Percentiles rank a stretch among this genome's conserved stretches.
phyloP scores from a whole-genome alignment of 92 coral and sea anemone genomes.

The Parazoanthus darwini region DNA sequence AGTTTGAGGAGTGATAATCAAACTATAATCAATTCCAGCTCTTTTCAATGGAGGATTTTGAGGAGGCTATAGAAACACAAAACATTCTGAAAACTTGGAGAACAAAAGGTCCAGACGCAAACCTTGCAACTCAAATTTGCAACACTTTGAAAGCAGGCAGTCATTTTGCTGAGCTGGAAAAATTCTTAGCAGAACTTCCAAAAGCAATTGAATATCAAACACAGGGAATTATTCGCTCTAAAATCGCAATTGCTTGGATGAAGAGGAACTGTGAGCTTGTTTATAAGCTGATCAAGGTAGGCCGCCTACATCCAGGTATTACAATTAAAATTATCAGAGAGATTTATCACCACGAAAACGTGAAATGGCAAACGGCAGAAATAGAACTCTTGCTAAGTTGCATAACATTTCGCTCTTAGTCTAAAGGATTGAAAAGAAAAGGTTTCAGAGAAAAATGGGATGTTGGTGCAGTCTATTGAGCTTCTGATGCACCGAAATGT shows the following conservation, averaged over 20 bases:
- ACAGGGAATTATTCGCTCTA: slow-evolving; percentile 45
- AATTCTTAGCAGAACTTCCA: slow-evolving; percentile 49
- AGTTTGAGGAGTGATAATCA: background rate
- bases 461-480: too few relatives aligned
- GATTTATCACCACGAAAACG: too few relatives aligned
- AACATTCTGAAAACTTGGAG: slow-evolving; percentile 19
- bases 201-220: slow-evolving; percentile 16
- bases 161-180: slow-evolving; percentile 31
- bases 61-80: background rate
- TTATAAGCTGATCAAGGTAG: slow-evolving; percentile 51
- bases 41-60: slow-evolving; percentile 28
- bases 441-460: too few relatives aligned
- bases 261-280: slow-evolving; percentile 43
- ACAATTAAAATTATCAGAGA: too few relatives aligned
- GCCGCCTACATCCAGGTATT: background rate
- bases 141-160: slow-evolving; percentile 33
- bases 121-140: slow-evolving; percentile 53
- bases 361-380: too few relatives aligned
- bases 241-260: slow-evolving; percentile 40
- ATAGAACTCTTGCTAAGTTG: too few relatives aligned
- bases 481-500: too few relatives aligned
- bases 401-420: too few relatives aligned
- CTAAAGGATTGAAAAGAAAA: too few relatives aligned
- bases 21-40: slow-evolving; percentile 3
- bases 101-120: slow-evolving; percentile 25